Evolutionary conservation across 23 tunicate species (phyloP), one percentile per base, ranked within the genome.

Genomic region (Styela plicata): DNA sequence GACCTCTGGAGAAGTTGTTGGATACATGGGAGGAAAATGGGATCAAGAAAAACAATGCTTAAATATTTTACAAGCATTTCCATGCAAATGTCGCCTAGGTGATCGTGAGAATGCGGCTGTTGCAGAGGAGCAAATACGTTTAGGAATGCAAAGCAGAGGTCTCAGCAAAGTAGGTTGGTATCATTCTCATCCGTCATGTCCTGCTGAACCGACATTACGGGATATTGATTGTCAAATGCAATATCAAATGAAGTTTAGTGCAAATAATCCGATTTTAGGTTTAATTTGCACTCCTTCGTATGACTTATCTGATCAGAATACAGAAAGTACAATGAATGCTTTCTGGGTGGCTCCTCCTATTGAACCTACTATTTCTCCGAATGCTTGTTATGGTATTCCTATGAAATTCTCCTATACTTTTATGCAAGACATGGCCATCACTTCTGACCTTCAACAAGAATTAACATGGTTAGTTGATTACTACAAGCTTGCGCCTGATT

Each of bases 21-120:
- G 98, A 2, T 93, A 93, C 78, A 81, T 93, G 23, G 98, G 98
- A 3, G 98, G 98, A 36, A 88, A 73, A 44, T 93, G 87, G 87
- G 89, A 93, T 61, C 89, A 79, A 33, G 74, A 79, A 28, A 85
- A 80, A 10, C 81, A 91, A 93, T 82, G 89, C 74, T 63, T 93
- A 0, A 84, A 64, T 35, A 82, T 93, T 20, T 34, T 85, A 35
- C 89, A 93, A 75, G 93, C 93, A 2, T 93, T 93, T 26, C 98
- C 98, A 25, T 93, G 98, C 67, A 69, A 75, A 44, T 93, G 98
- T 63, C 74, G 69, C 28, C 67, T 82, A 0, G 80, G 86, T 57
- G 98, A 93, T 71, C 87, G 36, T 32, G 92, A 93, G 25, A 86
- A 84, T 10, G 93, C 89, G 22, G 69, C 32, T 27, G 63, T 57